Conservation (phyloP, 1,140 invertebrate species). For the Steinernema feltiae region DNA sequence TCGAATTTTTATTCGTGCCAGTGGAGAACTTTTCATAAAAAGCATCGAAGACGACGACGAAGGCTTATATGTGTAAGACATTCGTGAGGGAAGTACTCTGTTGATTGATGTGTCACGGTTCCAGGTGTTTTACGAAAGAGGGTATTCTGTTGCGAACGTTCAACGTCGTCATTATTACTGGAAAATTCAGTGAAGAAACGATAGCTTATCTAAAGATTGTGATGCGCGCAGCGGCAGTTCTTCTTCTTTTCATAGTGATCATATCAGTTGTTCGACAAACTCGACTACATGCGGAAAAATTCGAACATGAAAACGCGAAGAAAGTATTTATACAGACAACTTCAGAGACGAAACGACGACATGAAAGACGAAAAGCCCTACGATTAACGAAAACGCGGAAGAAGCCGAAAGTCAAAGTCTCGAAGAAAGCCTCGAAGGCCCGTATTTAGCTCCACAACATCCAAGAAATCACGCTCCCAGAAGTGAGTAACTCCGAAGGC, state of each 20-base stretch:
- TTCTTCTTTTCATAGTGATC: background rate
- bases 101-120: background rate
- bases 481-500: background rate
- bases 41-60: background rate
- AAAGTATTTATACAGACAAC: background rate
- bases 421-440: no score
- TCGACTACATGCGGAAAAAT: background rate
- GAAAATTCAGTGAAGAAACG: background rate
- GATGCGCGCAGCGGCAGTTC: background rate
- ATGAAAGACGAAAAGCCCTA: background rate
- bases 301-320: background rate
- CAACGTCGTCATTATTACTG: background rate
- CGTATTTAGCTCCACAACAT: no score
- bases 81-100: background rate
- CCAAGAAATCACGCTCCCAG: background rate
- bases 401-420: no score
- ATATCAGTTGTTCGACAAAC: background rate
- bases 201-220: background rate
- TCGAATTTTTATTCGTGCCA: background rate
- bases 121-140: background rate
- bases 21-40: background rate
- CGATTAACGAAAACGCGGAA: background rate
- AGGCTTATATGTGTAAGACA: background rate
- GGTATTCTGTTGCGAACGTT: background rate
- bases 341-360: background rate